Conservation (phyloP, 2,113 vertebrate species). For the Thinocorus orbignyianus region DNA sequence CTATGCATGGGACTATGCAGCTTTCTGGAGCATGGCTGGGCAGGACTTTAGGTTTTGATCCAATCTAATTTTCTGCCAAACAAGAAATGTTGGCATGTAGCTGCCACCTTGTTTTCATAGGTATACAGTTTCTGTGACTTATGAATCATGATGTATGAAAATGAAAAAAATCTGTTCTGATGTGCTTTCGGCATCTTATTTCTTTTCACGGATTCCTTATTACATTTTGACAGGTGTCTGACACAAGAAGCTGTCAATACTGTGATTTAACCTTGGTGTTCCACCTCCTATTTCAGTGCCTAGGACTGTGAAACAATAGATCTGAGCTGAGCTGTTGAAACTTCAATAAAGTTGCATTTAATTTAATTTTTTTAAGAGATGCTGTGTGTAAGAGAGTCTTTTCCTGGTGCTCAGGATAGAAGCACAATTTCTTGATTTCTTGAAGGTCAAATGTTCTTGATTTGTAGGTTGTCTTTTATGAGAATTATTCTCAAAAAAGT, state of each 20-base stretch:
- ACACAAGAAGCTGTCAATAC: conserved; percentile 53
- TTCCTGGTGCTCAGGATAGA: neutral
- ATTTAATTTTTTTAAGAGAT: neutral
- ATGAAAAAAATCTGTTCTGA: conserved; percentile 15
- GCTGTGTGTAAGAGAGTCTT: neutral
- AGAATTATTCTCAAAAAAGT: neutral
- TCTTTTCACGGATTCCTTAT: conserved; percentile 57
- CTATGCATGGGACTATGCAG: neutral
- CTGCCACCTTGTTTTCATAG: conserved; percentile 10
- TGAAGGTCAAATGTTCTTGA: neutral
- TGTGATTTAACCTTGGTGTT: conserved; percentile 64
- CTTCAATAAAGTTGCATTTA: neutral
- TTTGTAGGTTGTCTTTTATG: neutral
- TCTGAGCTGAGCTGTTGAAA: conserved; percentile 16
- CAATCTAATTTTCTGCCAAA: neutral
- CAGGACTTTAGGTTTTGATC: neutral
- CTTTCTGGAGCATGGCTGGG: neutral
- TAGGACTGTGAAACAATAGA: conserved; percentile 48
- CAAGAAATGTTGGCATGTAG: neutral
- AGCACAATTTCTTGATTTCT: neutral
- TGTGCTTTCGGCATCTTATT: conserved; percentile 55
- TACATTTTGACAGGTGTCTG: conserved; percentile 69
- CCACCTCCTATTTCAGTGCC: conserved; percentile 58
- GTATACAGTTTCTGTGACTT: neutral
- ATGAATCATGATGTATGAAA: conserved; percentile 34